Conservation (phyloP, 2,113 vertebrate species). For the Colius striatus region DNA sequence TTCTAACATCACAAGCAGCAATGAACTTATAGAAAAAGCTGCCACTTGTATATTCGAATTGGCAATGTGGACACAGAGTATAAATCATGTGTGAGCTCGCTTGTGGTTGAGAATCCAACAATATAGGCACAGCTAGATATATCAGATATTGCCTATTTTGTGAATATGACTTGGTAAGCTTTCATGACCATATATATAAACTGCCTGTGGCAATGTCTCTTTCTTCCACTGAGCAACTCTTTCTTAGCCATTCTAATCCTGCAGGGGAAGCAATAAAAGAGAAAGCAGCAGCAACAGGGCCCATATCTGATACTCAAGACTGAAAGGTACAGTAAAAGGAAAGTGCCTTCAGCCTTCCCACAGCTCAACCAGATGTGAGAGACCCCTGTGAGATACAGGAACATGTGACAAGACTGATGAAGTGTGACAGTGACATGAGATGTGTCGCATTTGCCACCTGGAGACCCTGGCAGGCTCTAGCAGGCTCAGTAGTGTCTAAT, state of each 20-base stretch:
- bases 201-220: not conserved
- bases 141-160: not conserved
- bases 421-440: not conserved
- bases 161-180: not conserved
- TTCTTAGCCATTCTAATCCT: not conserved
- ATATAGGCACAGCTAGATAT: not conserved
- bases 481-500: not conserved
- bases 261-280: not conserved
- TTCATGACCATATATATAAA: rapidly evolving
- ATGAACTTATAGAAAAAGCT: not conserved
- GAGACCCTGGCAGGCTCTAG: not conserved
- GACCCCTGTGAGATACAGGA: not conserved
- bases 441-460: not conserved
- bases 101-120: not conserved
- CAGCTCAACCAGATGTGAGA: conserved; percentile 17
- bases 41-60: rapidly evolving
- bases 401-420: not conserved
- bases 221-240: not conserved
- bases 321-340: not conserved
- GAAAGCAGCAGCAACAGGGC: not conserved
- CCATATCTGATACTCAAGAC: not conserved
- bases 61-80: not conserved
- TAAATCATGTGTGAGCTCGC: not conserved
- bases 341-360: conserved; percentile 16
- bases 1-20: not conserved